phyloP scores from a whole-genome alignment of 1,140 invertebrate species.

The Armadillidium nasatum region DNA sequence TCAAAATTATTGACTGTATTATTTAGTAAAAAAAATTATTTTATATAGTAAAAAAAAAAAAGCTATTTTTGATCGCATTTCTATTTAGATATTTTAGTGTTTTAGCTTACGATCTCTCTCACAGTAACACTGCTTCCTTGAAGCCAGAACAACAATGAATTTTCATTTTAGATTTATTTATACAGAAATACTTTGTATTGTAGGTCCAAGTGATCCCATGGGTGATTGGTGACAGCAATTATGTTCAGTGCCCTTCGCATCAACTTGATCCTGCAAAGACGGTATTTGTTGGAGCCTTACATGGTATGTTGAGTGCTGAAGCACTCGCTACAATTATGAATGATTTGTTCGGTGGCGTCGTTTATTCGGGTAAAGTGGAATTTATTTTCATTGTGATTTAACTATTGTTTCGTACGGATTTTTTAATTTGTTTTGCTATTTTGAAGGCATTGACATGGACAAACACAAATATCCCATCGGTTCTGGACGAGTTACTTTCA shows the following conservation, averaged over 20 bases:
- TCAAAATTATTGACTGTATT: too few relatives aligned
- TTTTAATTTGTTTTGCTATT: slow-evolving; percentile 37
- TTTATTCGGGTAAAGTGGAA: slow-evolving; percentile 72
- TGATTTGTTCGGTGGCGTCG: slow-evolving; percentile 87
- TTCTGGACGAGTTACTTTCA: slow-evolving; percentile 91
- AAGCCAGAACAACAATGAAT: background rate
- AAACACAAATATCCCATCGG: slow-evolving; percentile 98
- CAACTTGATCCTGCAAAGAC: slow-evolving; percentile 81
- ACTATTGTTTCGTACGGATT: too few relatives aligned
- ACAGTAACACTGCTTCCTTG: too few relatives aligned
- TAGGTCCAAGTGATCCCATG: slow-evolving; percentile 96
- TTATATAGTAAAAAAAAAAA: too few relatives aligned
- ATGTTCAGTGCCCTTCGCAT: slow-evolving; percentile 70
- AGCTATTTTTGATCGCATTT: too few relatives aligned
- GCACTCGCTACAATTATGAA: slow-evolving; percentile 90
- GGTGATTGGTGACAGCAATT: slow-evolving; percentile 84
- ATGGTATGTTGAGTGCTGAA: slow-evolving; percentile 91
- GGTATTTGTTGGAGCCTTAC: slow-evolving; percentile 94
- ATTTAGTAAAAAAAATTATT: too few relatives aligned
- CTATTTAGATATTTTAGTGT: too few relatives aligned
- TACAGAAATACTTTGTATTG: slow-evolving; percentile 20
- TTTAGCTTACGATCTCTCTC: too few relatives aligned
- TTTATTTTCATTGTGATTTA: too few relatives aligned
- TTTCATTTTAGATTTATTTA: slow-evolving; percentile 16
- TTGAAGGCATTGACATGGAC: slow-evolving; percentile 88